Evolutionary conservation across 2,113 vertebrate species (phyloP), one percentile per base, ranked within the genome.

Genomic region (Hepsetus odoe): DNA sequence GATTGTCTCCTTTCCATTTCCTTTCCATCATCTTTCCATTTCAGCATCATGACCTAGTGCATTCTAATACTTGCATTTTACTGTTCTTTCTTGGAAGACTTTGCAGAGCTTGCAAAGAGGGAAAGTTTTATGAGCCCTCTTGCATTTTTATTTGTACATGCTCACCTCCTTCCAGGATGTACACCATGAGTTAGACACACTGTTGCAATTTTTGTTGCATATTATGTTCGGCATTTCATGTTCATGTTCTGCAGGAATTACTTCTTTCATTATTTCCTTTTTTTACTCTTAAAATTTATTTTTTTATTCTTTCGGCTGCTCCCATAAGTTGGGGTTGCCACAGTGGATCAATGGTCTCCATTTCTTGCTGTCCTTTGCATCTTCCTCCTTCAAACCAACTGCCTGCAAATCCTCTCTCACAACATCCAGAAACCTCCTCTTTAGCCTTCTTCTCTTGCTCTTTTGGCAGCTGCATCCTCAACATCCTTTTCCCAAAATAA

Each of bases 41-140:
- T n/a, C 2, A 2, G 38, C 32, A 22, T 53, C 20, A 53, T 55
- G n/a, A 24, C 20, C 51, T 55, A 24, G 49, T 51, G 49, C 30
- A 22, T 65, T 65, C 38, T 38, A n/a, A 65, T 65, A 38, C 61
- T n/a, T 65, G 20, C 35, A 65, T 38, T 32, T 11, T 65, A 3
- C 61, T n/a, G 18, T 10, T 65, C 16, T 65, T 22, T 20, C 33
- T 65, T 38, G 56, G 14, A 74, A 14, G n/a, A 32, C 38, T 62
- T 61, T 74, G 28, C n/a, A 74, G 26, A 49, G 42, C 56, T 35
- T 64, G 22, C 13, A 74, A 65, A 65, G 33, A 40, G 4, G 7
- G 12, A 3, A 53, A 22, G 30, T 49, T 30, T 22, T 22, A 46
- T 32, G 42, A 74, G 42, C 40, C 22, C 56, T 74, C 40, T 14